Evolutionary conservation across 2,888 invertebrate species (phyloP).

Genomic region (Octodonta nipae): DNA sequence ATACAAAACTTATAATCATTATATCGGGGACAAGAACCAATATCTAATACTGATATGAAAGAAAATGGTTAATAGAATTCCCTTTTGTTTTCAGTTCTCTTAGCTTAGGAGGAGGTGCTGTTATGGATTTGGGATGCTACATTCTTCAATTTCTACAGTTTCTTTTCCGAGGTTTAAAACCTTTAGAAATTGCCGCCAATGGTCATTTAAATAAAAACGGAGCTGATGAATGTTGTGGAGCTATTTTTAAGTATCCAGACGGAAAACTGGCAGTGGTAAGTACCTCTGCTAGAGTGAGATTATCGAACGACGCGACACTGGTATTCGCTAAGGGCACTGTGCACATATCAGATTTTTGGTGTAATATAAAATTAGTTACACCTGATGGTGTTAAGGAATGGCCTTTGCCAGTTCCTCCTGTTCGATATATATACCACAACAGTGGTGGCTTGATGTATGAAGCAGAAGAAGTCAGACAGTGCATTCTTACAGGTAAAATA

Average conservation of each 20-base stretch:
- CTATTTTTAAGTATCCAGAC: constrained; percentile 51
- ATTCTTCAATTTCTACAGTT: constrained; percentile 57
- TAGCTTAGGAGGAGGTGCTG: constrained; percentile 60
- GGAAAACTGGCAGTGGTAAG: constrained; percentile 51
- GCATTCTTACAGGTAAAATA: constrained; percentile 47
- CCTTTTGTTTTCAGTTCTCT: constrained; percentile 23
- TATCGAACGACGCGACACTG: constrained; percentile 51
- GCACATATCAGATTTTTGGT: constrained; percentile 58
- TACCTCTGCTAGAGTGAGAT: constrained; percentile 42
- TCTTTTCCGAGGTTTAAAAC: constrained; percentile 53
- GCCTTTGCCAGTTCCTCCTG: constrained; percentile 49
- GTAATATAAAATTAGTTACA: constrained; percentile 52
- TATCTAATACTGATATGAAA: no score
- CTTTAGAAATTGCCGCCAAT: constrained; percentile 49
- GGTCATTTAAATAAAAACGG: constrained; percentile 59
- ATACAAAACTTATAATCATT: no score
- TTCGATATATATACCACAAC: constrained; percentile 42
- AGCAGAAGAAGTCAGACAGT: constrained; percentile 62
- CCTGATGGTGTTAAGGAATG: constrained; percentile 49
- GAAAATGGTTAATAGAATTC: no score
- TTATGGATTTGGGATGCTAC: constrained; percentile 67
- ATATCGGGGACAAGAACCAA: no score
- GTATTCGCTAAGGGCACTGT: constrained; percentile 57
- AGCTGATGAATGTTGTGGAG: constrained; percentile 54
- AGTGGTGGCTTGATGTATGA: constrained; percentile 65